Base-by-base conservation (phyloP, 2,888 invertebrate genomes). In the Cephus runcator region DNA sequence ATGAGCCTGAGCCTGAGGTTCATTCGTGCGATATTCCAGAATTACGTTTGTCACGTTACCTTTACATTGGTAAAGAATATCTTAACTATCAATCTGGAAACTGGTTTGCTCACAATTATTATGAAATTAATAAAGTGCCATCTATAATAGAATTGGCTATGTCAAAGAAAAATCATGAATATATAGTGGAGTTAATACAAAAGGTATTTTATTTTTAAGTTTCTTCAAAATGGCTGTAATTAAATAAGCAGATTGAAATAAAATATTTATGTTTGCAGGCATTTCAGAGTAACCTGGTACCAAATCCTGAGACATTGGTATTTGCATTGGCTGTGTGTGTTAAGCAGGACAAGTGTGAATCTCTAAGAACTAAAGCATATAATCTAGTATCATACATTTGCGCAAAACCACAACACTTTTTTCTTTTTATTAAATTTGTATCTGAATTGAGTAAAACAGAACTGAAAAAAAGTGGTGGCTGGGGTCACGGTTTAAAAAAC, bases 291-390 rank as follows among this genome's bases (percentile, higher is more conserved):
- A 92, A 92, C 6, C 92, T 92, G 88, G 92, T 92, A 80, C 93
- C 93, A 30, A 91, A 93, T 81, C 93, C 92, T 81, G 94, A 94
- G 79, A 93, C 94, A 15, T 91, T 94, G n/a, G 92, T 95, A 73
- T 95, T 94, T 91, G 94, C 94, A 23, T 89, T 95, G 75, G 94
- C 94, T 1, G 92, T 95, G 85, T 95, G 95, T 86, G 92, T 94
- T 2, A 83, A 87, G 56, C 91, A 93, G 81, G 88, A 88, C 12
- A 85, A 85, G 84, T 88, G 89, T 89, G 82, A 90, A 75, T 84
- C 86, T 71, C 91, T 94, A 2, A 94, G 94, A 83, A 91, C 92
- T 78, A 92, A 92, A 4, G 93, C 93, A 0, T 95, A 95, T 82
- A 92, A 92, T 77, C 92, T 92, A 23, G 91, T 94, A 2, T 84